Conservation (phyloP, 2,888 invertebrate genomes). For the Zygaena filipendulae region DNA sequence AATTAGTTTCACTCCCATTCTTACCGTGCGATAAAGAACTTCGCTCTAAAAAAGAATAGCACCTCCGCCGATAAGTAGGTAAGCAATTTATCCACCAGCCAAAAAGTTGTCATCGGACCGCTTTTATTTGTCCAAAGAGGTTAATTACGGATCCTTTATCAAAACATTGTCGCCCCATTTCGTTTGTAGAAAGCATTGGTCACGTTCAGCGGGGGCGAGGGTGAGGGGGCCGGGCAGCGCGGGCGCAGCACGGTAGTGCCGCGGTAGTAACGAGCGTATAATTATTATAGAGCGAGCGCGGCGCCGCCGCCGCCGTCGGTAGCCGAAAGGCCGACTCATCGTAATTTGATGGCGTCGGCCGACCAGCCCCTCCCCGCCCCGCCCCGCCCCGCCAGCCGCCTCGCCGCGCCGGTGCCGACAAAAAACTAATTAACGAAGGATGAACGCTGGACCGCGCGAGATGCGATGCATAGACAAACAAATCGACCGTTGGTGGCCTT, state of each 20-base stretch:
- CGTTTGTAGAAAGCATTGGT: slow-evolving; percentile 37
- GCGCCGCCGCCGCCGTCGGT: slow-evolving; percentile 46
- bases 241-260: slow-evolving; percentile 63
- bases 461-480: no score
- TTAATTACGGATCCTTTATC: slow-evolving; percentile 24
- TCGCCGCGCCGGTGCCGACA: slow-evolving; percentile 39
- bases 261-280: slow-evolving; percentile 69
- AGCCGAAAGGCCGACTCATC: slow-evolving; percentile 67
- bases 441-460: slow-evolving; percentile 34
- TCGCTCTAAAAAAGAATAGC: no score
- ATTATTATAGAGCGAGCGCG: slow-evolving; percentile 60
- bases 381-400: slow-evolving; percentile 32
- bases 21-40: no score
- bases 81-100: no score
- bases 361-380: slow-evolving; percentile 40
- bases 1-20: no score
- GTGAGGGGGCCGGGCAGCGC: slow-evolving; percentile 20
- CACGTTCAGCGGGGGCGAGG: slow-evolving; percentile 24
- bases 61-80: no score
- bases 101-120: no score
- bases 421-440: slow-evolving; percentile 68
- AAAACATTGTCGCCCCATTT: slow-evolving; percentile 42
- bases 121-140: no score
- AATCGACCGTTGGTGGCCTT: no score
- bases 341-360: slow-evolving; percentile 67